phyloP scores from a whole-genome alignment of 2,797 vertebrate species.

The Percopsis omiscomaycus region DNA sequence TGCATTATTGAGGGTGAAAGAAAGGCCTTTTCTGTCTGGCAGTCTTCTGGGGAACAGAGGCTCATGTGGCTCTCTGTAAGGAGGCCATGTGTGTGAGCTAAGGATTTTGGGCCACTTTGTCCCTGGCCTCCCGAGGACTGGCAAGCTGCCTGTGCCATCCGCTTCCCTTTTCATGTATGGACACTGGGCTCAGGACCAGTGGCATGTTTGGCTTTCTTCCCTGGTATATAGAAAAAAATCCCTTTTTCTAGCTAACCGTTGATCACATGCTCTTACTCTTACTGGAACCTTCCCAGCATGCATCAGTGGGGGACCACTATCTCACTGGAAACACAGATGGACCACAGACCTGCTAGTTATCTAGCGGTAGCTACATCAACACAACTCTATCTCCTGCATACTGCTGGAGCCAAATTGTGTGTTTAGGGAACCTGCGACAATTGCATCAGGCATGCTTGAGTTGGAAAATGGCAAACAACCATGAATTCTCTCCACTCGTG shows the following conservation, averaged over 20 bases:
- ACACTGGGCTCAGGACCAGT: constrained; percentile 52
- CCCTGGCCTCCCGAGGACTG: constrained; percentile 20
- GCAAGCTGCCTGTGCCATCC: constrained; percentile 21
- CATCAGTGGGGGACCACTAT: constrained; percentile 27
- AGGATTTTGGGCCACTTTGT: constrained; percentile 39
- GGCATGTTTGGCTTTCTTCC: constrained; percentile 20
- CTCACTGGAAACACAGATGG: constrained; percentile 18
- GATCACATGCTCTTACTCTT: constrained; percentile 29
- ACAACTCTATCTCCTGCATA: constrained; percentile 47
- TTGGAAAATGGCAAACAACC: constrained; percentile 22
- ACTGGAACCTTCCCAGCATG: constrained; percentile 56
- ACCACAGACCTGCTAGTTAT: constrained; percentile 1
- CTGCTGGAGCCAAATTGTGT: constrained; percentile 37
- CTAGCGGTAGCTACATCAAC: constrained; percentile 37
- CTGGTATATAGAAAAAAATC: constrained; percentile 13
- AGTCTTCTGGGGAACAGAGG: constrained; percentile 23
- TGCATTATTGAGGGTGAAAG: constrained; percentile 59
- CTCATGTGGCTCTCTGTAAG: constrained; percentile 32
- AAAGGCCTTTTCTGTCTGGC: constrained; percentile 17
- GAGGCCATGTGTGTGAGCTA: constrained; percentile 12
- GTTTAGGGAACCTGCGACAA: constrained; percentile 23
- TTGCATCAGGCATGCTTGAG: constrained; percentile 26
- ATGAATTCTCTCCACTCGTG: neutral
- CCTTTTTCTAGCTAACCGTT: constrained; percentile 6
- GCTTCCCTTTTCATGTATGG: constrained; percentile 58